Percentiles rank a stretch among this genome's conserved stretches.
Evolutionary conservation across 2,113 vertebrate species (phyloP).

Genomic region (Abramis brama): DNA sequence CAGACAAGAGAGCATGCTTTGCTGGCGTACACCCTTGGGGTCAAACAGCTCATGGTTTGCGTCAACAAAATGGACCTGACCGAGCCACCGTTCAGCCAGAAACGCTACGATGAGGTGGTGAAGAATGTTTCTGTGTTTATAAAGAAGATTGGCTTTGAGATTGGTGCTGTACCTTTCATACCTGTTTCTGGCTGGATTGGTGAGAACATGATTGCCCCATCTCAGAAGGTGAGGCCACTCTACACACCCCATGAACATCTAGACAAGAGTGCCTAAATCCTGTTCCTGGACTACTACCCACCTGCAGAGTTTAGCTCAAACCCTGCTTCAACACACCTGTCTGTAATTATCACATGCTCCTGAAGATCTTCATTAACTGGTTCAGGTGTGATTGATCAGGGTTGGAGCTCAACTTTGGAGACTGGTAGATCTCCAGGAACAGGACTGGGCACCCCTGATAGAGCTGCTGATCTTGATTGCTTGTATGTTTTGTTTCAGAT

Average conservation of each 20-base stretch:
- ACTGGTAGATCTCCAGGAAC: not conserved
- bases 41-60: slow-evolving; percentile 82
- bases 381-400: not conserved
- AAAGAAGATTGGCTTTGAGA: slow-evolving; percentile 79
- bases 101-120: slow-evolving; percentile 77
- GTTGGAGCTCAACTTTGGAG: not conserved
- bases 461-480: too few relatives aligned
- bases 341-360: not conserved
- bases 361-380: not conserved
- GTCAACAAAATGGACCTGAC: slow-evolving; percentile 84
- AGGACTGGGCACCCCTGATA: not conserved
- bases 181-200: slow-evolving; percentile 81
- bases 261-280: not conserved
- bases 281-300: not conserved
- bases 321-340: not conserved
- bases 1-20: slow-evolving; percentile 80
- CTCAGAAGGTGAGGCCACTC: slow-evolving; percentile 71
- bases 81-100: slow-evolving; percentile 77
- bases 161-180: slow-evolving; percentile 71
- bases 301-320: not conserved
- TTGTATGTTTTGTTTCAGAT: slow-evolving; percentile 65
- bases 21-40: slow-evolving; percentile 78
- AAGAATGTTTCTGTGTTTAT: slow-evolving; percentile 75
- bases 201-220: slow-evolving; percentile 78
- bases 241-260: not conserved